Percentiles rank a stretch among this genome's conserved stretches.
Conservation (phyloP, 1,140 invertebrate species). For the Drosophila burlai region DNA sequence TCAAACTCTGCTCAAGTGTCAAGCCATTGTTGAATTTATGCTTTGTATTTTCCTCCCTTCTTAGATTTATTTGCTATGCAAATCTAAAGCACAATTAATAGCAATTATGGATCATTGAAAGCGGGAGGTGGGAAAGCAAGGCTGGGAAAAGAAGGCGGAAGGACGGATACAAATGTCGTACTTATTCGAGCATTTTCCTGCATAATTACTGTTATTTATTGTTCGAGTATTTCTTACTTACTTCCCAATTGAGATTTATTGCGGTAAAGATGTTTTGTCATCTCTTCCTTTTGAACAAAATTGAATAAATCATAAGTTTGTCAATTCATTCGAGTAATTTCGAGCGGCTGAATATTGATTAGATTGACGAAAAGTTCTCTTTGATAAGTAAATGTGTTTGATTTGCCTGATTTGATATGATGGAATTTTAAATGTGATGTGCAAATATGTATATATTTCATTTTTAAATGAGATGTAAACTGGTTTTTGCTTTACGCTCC, state of each 20-base stretch:
- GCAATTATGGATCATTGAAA: slow-evolving; percentile 55
- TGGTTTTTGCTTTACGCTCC: slow-evolving; percentile 1
- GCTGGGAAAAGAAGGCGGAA: background rate
- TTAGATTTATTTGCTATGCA: slow-evolving; percentile 41
- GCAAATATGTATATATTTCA: background rate
- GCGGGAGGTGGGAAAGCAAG: background rate
- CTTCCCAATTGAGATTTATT: slow-evolving; percentile 51
- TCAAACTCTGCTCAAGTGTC: slow-evolving; percentile 48
- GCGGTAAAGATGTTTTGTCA: slow-evolving; percentile 37
- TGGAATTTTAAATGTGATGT: slow-evolving; percentile 2
- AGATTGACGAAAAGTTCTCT: slow-evolving; percentile 15
- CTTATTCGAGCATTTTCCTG: slow-evolving; percentile 42
- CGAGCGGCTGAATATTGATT: slow-evolving; percentile 27
- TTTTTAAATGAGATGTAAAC: slow-evolving; percentile 12
- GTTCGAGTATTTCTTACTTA: slow-evolving; percentile 40
- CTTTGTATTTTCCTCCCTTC: slow-evolving; percentile 26
- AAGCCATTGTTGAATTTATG: slow-evolving; percentile 50
- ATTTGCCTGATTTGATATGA: slow-evolving; percentile 23
- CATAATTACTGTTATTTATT: slow-evolving; percentile 58
- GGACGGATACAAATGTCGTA: slow-evolving; percentile 19
- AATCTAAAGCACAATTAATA: slow-evolving; percentile 48
- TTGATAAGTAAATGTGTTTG: slow-evolving; percentile 11
- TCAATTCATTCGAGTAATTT: slow-evolving; percentile 39
- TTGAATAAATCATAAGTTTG: slow-evolving; percentile 47
- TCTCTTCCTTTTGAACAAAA: slow-evolving; percentile 4